A percentile compares a stretch with the other conserved stretches of the same genome.
phyloP scores from a whole-genome alignment of 2,113 vertebrate genomes.

The Cervus canadensis region DNA sequence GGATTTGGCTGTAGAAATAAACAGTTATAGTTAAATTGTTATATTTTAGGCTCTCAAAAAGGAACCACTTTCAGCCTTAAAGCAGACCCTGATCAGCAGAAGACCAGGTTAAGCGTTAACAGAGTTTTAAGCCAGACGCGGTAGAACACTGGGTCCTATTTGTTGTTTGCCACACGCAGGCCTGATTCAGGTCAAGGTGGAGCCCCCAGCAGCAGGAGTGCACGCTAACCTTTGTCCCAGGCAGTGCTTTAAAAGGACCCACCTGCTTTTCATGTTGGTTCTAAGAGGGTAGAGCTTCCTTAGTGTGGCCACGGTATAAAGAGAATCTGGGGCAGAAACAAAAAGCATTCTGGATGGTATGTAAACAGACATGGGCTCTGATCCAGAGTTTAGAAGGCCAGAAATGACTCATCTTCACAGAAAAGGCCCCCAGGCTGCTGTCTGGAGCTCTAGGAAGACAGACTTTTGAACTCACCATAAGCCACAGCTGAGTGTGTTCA shows the following conservation, averaged over 20 bases:
- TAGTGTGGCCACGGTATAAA: background rate
- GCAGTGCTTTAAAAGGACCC: background rate
- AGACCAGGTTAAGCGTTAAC: background rate
- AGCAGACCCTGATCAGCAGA: background rate
- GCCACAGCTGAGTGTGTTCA: background rate
- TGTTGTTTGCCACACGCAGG: background rate
- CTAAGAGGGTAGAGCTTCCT: background rate
- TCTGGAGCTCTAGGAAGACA: background rate
- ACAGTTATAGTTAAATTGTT: background rate
- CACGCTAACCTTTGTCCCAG: background rate
- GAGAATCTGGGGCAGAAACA: background rate
- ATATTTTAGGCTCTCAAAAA: background rate
- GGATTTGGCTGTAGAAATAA: background rate
- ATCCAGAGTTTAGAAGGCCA: background rate
- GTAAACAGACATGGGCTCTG: background rate
- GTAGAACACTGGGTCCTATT: background rate
- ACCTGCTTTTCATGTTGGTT: background rate
- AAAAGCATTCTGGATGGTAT: background rate
- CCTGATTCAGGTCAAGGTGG: background rate
- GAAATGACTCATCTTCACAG: background rate
- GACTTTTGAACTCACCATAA: background rate
- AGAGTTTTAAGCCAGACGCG: background rate
- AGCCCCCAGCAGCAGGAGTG: background rate
- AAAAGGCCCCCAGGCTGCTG: background rate
- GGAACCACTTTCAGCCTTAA: background rate